These are phyloP conservation scores for Penaeus chinensis DNA, from an alignment of 1,140 invertebrate species.

Conservation along the genomic window DNA sequence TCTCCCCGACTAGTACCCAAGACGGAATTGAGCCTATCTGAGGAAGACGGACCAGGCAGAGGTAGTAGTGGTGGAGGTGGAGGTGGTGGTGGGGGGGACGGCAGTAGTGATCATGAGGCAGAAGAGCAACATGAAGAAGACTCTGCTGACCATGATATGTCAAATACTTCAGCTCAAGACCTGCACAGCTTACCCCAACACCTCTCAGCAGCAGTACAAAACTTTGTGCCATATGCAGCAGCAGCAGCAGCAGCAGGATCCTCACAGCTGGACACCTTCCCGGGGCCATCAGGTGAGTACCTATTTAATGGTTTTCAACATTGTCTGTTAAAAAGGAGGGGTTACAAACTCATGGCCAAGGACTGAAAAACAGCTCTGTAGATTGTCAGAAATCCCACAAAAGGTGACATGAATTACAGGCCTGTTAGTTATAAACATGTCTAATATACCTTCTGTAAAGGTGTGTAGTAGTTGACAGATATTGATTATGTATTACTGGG, in stretches of 20 bases:
- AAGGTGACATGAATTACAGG: too few species aligned
- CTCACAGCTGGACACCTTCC: conserved; percentile 60
- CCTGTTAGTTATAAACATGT: too few species aligned
- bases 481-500: too few species aligned
- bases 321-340: too few species aligned
- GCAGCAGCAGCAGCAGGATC: conserved; percentile 60
- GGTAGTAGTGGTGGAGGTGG: conserved; percentile 50
- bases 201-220: conserved; percentile 62
- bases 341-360: too few species aligned
- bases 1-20: conserved; percentile 53
- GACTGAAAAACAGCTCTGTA: too few species aligned
- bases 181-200: conserved; percentile 55
- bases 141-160: conserved; percentile 39
- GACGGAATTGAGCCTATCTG: conserved; percentile 45
- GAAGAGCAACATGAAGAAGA: conserved; percentile 54
- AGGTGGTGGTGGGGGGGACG: conserved; percentile 40
- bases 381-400: too few species aligned
- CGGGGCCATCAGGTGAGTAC: conserved; percentile 60
- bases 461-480: too few species aligned
- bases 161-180: conserved; percentile 44
- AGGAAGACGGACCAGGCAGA: conserved; percentile 56
- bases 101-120: conserved; percentile 56
- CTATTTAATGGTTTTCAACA: background rate
- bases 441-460: too few species aligned
- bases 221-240: conserved; percentile 59